phyloP scores from a whole-genome alignment of 1,140 invertebrate species.

The Drosophila orosa region DNA sequence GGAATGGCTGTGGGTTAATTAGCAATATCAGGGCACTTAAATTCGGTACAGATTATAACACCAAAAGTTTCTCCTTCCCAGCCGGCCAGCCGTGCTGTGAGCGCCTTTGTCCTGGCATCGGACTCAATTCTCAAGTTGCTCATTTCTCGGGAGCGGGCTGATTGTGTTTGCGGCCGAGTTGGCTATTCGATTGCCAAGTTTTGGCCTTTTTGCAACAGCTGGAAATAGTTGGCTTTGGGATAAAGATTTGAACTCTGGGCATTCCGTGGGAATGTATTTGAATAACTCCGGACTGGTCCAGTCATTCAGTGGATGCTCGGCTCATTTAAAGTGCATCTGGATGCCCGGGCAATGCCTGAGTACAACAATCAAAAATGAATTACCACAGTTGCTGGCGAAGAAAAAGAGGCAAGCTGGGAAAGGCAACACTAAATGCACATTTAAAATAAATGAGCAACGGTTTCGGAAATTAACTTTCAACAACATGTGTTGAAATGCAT shows the following conservation, averaged over 20 bases:
- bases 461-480: constrained; percentile 81
- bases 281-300: constrained; percentile 12
- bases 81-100: constrained; percentile 9
- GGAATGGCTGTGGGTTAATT: constrained; percentile 67
- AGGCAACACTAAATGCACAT: constrained; percentile 63
- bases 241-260: constrained; percentile 4
- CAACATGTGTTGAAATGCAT: constrained; percentile 81
- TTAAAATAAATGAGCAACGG: constrained; percentile 77
- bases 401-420: constrained; percentile 15
- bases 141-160: constrained; percentile 44
- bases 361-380: constrained; percentile 70
- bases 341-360: constrained; percentile 16
- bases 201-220: constrained; percentile 38
- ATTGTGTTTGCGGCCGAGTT: constrained; percentile 53
- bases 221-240: constrained; percentile 30
- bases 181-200: constrained; percentile 45
- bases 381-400: constrained; percentile 31
- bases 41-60: constrained; percentile 72
- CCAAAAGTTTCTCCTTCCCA: constrained; percentile 58
- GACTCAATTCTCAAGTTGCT: constrained; percentile 59
- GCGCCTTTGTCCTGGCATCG: constrained; percentile 29
- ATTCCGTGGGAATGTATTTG: constrained; percentile 18
- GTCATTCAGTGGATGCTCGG: not conserved
- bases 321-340: constrained; percentile 63
- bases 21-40: constrained; percentile 79